Evolutionary conservation across 2,797 vertebrate genomes (phyloP), one percentile per base, ranked within the genome.

Genomic region (Platyrinchus mystaceus): DNA sequence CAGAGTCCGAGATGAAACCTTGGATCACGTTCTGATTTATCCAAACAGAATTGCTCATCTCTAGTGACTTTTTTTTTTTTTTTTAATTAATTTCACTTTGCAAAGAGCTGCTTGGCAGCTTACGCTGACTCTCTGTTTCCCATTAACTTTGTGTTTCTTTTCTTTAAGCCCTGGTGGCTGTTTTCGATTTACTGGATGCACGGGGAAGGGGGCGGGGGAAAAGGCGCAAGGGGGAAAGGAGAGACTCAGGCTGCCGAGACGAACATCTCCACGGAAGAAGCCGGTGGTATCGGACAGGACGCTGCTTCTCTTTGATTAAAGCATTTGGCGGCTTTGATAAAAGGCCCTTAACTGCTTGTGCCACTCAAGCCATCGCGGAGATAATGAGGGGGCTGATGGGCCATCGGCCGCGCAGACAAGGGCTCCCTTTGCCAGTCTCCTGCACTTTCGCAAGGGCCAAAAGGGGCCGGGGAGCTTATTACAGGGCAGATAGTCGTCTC

Each of bases 271-370:
- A 2, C 1, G n/a, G 94, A 79, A 92, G 84, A 95, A 78, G 90
- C 39, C 7, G 1, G 17, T 34, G 87, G 11, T 90, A 64, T 94
- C 85, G 27, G 94, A 52, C 95, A 68, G 92, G 95, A 90, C 94
- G 4, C 10, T 12, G 87, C 80, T 94, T 84, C 93, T 59, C 86
- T 75, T 66, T 89, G 95, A 95, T 97, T 69, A 94, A 96, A 97
- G 96, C 73, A 7, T 96, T 94, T 93, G 97, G 94, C 78, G 88
- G 94, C 96, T 55, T 89, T 96, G 97, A 98, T 97, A 97, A 98
- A 97, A 94, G 87, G 81, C 93, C 87, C 91, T 96, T 95, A 96
- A 94, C 93, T 26, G 94, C 91, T 96, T 91, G 95, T 96, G 66
- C 89, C 84, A 91, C 94, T 95, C 93, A 26, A 87, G 90, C 78